Base-by-base conservation (phyloP, 2,797 vertebrate species). In the Myotis vivesi region DNA sequence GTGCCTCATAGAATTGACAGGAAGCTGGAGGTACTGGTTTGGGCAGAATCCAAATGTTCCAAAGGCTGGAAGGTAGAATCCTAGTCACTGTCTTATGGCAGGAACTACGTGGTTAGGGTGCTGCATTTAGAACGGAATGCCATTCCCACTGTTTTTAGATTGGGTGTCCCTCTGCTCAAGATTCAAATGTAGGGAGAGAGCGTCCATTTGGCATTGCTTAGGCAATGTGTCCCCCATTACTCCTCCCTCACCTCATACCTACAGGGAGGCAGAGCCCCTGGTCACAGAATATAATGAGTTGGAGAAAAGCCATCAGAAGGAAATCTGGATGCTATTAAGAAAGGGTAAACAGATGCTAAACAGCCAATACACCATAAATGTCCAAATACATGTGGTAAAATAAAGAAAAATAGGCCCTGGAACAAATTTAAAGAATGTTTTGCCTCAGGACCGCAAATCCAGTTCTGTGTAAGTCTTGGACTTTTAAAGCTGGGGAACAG, bases 351-450 rank as follows among this genome's bases (percentile, higher is more conserved):
- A 93, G 62, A 64, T 30, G 36, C 36, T 49, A 11, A 44, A 22
- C 5, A 82, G 44, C 23, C 64, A 93, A 57, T 49, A 87, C 57
- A 12, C 30, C 57, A n/a, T 22, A 71, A 49, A 80, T 75, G 51
- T 89, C 71, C 25, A 53, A 80, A 62, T 16, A 86, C 4, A 57
- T 2, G 46, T 72, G 36, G 28, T 69, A 55, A 83, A 83, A 93
- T 38, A 3, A 82, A 94, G 55, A 93, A 80, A 57, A 66, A 81
- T 12, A 77, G 55, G 3, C 19, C 9, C 38, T 41, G 19, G 49
- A 87, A 64, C 33, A 93, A 87, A 76, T 83, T 92, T 75, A 80
- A 66, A 77, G 38, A 72, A 59, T 62, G 19, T 87, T 82, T 96
- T 83, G 53, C 49, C 5, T 68, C 33, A 76, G 41, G 62, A 76